Conservation (phyloP, 1,140 invertebrate species). For the Zophobas morio region DNA sequence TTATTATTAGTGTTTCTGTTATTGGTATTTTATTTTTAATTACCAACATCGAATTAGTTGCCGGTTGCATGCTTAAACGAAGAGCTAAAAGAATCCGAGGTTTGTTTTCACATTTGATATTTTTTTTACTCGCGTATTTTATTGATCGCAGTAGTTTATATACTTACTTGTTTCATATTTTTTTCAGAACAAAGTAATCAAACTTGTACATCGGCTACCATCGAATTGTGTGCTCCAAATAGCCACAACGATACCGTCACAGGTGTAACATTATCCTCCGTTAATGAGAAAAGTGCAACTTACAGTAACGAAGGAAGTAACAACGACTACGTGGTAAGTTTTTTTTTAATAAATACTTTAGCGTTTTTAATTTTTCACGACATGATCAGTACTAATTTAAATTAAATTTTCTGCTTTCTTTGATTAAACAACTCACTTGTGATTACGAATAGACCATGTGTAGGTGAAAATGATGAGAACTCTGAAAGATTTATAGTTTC, state of each 20-base stretch:
- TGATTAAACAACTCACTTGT: too few species aligned
- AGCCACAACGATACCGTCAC: conserved; percentile 95
- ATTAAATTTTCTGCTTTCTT: too few species aligned
- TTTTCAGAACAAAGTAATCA: conserved; percentile 68
- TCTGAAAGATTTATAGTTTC: too few species aligned
- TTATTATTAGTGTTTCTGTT: conserved; percentile 86
- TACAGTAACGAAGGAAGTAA: conserved; percentile 87
- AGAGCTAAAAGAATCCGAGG: conserved; percentile 78
- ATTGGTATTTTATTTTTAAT: conserved; percentile 84
- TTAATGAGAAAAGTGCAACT: conserved; percentile 94
- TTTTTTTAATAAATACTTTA: conserved; percentile 31
- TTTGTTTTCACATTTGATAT: conserved; percentile 63
- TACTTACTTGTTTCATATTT: conserved; percentile 16
- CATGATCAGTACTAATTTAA: too few species aligned
- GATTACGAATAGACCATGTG: too few species aligned
- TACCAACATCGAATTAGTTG: conserved; percentile 86
- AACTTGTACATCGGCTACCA: conserved; percentile 91
- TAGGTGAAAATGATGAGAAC: too few species aligned
- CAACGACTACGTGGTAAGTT: conserved; percentile 83
- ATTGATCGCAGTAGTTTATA: background rate
- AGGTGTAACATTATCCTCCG: conserved; percentile 91
- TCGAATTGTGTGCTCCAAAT: conserved; percentile 95
- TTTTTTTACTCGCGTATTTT: background rate
- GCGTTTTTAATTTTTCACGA: too few species aligned
- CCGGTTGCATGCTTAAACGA: conserved; percentile 87